A percentile compares a stretch with the other conserved stretches of the same genome.
Evolutionary conservation across 2,888 invertebrate species (phyloP).

Genomic region (Hypolimnas misippus): DNA sequence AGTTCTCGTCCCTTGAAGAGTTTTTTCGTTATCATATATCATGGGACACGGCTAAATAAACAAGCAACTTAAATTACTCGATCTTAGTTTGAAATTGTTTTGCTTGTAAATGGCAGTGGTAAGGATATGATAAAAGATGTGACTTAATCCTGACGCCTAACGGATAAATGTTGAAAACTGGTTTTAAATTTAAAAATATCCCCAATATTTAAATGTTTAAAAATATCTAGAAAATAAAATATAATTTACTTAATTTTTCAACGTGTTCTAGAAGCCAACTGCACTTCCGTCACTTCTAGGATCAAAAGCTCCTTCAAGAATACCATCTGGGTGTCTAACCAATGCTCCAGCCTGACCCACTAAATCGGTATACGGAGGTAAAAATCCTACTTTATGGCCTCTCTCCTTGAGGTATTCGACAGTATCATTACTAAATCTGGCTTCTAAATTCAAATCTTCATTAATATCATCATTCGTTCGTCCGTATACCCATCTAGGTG

Average conservation of each 20-base stretch:
- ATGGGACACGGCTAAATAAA: conserved; percentile 20
- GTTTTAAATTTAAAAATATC: too few species aligned
- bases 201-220: background rate
- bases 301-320: conserved; percentile 73
- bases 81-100: conserved; percentile 5
- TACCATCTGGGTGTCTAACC: conserved; percentile 65
- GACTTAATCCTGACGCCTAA: too few species aligned
- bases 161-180: too few species aligned
- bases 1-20: conserved; percentile 29
- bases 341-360: conserved; percentile 71
- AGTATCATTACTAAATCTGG: conserved; percentile 61
- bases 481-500: conserved; percentile 72
- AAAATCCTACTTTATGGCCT: conserved; percentile 60
- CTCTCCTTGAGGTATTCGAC: conserved; percentile 59
- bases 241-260: too few species aligned
- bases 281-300: conserved; percentile 70
- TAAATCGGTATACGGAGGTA: conserved; percentile 55
- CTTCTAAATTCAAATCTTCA: conserved; percentile 59
- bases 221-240: background rate
- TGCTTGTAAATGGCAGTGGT: too few species aligned
- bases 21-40: conserved; percentile 38
- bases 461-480: conserved; percentile 49
- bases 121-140: too few species aligned
- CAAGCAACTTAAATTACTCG: conserved; percentile 28
- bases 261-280: conserved; percentile 71